Conservation (phyloP, 2,113 vertebrate species). For the Brachypteracias leptosomus region DNA sequence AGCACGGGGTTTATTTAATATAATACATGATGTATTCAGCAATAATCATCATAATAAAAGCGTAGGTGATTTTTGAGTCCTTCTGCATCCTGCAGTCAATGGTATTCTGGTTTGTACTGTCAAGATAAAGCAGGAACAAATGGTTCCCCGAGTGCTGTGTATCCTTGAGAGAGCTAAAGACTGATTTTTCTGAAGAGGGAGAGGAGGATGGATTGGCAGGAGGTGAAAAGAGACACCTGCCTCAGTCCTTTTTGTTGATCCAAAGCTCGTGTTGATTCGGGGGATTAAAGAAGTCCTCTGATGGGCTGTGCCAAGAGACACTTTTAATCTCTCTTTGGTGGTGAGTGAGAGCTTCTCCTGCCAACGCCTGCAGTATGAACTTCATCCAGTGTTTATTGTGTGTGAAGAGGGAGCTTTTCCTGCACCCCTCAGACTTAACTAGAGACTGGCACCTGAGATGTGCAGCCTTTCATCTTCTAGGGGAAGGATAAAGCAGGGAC, state of each 20-base stretch:
- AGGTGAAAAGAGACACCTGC: constrained; percentile 34
- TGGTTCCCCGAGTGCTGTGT: background rate
- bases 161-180: constrained; percentile 18
- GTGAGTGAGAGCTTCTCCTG: background rate
- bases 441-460: background rate
- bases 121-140: constrained; percentile 42
- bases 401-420: background rate
- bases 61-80: background rate
- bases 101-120: background rate
- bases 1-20: background rate
- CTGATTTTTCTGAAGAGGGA: constrained; percentile 19
- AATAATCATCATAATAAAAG: background rate
- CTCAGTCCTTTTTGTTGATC: constrained; percentile 17
- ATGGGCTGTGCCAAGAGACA: constrained; percentile 26
- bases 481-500: background rate
- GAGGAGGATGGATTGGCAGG: background rate
- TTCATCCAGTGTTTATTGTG: constrained; percentile 16
- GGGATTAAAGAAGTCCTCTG: constrained; percentile 28
- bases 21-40: background rate
- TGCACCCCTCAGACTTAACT: background rate
- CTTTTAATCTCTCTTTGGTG: constrained; percentile 43
- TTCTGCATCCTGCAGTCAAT: background rate
- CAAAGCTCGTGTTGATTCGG: constrained; percentile 42
- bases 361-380: background rate
- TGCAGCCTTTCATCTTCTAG: background rate